Base-by-base conservation (phyloP, 2,113 vertebrate genomes). In the Atherinomorus stipes region DNA sequence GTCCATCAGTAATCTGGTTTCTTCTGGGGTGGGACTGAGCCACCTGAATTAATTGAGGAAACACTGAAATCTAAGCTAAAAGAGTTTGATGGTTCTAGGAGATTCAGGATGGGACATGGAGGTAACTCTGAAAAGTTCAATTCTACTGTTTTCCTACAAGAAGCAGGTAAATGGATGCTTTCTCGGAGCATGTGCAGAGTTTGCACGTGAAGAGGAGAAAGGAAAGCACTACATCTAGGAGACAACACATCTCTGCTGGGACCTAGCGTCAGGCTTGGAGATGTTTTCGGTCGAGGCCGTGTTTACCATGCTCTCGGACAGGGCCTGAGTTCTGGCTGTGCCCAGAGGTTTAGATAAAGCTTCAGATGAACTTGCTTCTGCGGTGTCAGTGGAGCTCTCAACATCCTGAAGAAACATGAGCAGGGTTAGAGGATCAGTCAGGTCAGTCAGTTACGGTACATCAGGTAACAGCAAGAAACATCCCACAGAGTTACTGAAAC, bases 211-310 rank as follows among this genome's bases (percentile, higher is more conserved):
- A 23, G 18, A 7, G 21, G 18, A 0, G 18, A 26, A 50, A 7
- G 2, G 26, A 40, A 16, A 42, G 28, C 7, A 71, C 76, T 74
- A 76, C 38, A 42, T 61, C 84, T 95, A 95, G 68, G 92, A 94
- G 72, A 94, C 75, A 54, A 93, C 81, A 45, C 94, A 95, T 83
- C 61, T 91, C 76, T 85, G 88, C 70, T 86, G 89, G 71, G 78
- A 22, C 64, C 62, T 71, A 58, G 89, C 28, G 84, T 81, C 40
- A 62, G 89, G 7, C 52, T 78, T 83, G 88, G 91, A 80, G 81
- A 63, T 66, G 13, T 64, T 87, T 63, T 76, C 63, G 28, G 88
- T 68, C 16, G 90, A 77, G 64, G 90, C 19, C 28, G 92, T 88
- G 87, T 92, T 92, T 92, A 93, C 93, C 92, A 88, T 84, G 88